These are phyloP conservation scores for Dallia pectoralis DNA, from an alignment of 2,797 vertebrate species.

Conservation along the genomic window DNA sequence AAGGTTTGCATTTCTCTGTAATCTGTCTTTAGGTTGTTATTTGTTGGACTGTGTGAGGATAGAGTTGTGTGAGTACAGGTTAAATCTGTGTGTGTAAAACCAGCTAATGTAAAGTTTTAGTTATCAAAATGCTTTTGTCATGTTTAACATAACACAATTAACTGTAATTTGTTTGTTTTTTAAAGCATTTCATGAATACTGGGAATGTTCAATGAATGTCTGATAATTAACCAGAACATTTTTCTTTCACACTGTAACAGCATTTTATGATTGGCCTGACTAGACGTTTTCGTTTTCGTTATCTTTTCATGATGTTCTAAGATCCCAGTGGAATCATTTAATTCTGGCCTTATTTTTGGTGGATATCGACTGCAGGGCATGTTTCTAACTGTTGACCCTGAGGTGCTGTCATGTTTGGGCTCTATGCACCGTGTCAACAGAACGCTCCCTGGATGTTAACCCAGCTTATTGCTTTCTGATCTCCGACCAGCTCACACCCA, in stretches of 20 bases:
- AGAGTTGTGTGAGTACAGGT: not conserved
- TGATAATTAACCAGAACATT: not conserved
- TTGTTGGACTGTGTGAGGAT: constrained; percentile 3
- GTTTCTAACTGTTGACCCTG: not conserved
- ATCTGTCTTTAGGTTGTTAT: constrained; percentile 7
- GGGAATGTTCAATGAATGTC: not conserved
- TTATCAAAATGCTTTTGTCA: not conserved
- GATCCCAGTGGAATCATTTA: not conserved
- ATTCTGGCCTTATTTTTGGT: not conserved
- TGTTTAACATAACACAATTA: not conserved
- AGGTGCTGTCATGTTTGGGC: not conserved
- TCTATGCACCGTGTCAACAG: not conserved
- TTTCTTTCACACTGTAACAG: not conserved
- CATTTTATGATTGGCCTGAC: not conserved
- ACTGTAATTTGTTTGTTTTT: not conserved
- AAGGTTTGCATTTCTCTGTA: constrained; percentile 11
- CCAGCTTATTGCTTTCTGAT: not conserved
- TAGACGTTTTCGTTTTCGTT: not conserved
- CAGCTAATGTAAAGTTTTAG: not conserved
- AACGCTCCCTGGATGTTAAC: not conserved
- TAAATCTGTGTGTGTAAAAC: not conserved
- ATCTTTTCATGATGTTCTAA: not conserved
- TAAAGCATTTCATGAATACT: not conserved
- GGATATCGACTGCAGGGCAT: not conserved
- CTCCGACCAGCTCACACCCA: constrained; percentile 87